A percentile compares a stretch with the other conserved stretches of the same genome.
phyloP scores from a whole-genome alignment of 1,140 invertebrate species.

The Panagrolaimus sp. region DNA sequence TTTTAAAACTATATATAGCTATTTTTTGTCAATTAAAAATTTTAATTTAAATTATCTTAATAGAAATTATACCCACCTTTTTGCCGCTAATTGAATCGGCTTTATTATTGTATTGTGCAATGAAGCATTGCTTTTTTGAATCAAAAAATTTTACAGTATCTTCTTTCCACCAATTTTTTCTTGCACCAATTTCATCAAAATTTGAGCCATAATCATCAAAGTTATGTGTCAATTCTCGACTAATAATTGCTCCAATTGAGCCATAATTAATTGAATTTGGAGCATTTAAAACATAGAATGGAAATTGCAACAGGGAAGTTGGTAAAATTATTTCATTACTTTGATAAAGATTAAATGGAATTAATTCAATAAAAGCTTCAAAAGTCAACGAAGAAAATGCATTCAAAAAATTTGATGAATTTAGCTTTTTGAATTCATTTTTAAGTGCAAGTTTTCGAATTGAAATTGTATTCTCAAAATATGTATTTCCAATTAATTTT shows the following conservation, averaged over 20 bases:
- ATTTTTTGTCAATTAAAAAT: too few species aligned
- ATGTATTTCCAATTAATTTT: not conserved
- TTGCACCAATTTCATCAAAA: slow-evolving; percentile 16
- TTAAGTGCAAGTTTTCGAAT: not conserved
- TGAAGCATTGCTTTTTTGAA: slow-evolving; percentile 19
- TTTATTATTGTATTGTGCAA: slow-evolving; percentile 7
- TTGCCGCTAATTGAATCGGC: not conserved
- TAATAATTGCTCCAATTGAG: slow-evolving; percentile 91
- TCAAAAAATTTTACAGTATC: slow-evolving; percentile 1
- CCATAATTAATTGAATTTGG: slow-evolving; percentile 78
- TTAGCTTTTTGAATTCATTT: not conserved
- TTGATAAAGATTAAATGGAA: not conserved
- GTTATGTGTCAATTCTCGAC: slow-evolving; percentile 86
- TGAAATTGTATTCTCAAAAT: slow-evolving; percentile 19
- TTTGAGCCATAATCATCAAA: slow-evolving; percentile 72
- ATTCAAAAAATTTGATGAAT: too few species aligned
- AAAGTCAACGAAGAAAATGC: too few species aligned
- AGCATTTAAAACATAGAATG: slow-evolving; percentile 16
- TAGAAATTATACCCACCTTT: not conserved
- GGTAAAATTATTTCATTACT: slow-evolving; percentile 11
- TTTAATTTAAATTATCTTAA: too few species aligned
- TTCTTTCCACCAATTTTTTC: slow-evolving; percentile 8
- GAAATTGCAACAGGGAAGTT: not conserved
- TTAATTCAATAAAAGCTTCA: not conserved
- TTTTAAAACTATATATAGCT: too few species aligned